Base-by-base conservation (phyloP, 2,797 vertebrate genomes). In the Sebastes trivittatus region DNA sequence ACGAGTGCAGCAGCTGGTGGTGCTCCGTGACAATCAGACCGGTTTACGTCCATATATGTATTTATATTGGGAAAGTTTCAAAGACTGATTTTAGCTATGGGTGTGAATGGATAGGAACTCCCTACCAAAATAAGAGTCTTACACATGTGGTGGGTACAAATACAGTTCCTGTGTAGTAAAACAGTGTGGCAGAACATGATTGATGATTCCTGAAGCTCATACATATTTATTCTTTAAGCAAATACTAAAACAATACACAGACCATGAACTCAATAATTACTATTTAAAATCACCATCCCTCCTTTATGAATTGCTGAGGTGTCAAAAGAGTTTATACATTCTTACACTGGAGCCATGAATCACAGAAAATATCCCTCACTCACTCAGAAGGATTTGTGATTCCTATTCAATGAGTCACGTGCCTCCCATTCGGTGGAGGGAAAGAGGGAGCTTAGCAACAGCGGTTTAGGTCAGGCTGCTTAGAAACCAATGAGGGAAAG, bases 381-480 rank as follows among this genome's bases (percentile, higher is more conserved):
- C 42, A 75, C 82, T 82, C 62, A 34, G 58, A 82, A 67, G 81
- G 72, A 91, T 89, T 88, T 89, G 82, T 87, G 82, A 89, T 87
- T 89, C 86, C 77, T 59, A 72, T 86, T 89, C 84, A 93, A 77
- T 86, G 80, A 80, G 84, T 90, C 92, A 92, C 75, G 52, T 92
- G 90, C 61, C 73, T 91, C 78, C 59, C 66, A 74, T 77, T 90
- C 82, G 88, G 46, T 84, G 88, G 88, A 88, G 85, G 88, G 88
- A 93, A 90, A 87, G 59, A 70, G 36, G 83, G 81, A 82, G 88
- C 91, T 90, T 93, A 92, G 94, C 92, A 94, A 93, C 92, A 93
- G 90, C 71, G 63, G 79, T 80, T 90, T 89, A 88, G 84, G 78
- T 90, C 73, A 71, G 75, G 71, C 82, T 90, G 82, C 86, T 84